Evolutionary conservation across 2,797 vertebrate genomes (phyloP), one percentile per base, ranked within the genome.

Genomic region (Microctenopoma steveboyesi): DNA sequence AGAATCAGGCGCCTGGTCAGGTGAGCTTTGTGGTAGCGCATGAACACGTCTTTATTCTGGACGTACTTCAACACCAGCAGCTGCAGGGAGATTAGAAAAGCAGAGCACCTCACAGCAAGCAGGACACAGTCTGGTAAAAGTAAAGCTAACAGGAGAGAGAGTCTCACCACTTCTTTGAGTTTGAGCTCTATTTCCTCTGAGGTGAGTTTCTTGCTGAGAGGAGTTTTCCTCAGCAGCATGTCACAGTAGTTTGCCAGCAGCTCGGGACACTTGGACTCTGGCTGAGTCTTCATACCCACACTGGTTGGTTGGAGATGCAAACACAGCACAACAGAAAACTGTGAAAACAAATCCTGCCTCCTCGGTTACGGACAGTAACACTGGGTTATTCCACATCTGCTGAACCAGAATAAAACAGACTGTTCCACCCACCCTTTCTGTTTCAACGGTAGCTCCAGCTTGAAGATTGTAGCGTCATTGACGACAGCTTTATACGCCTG

Each of bases 241-340:
- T 99, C 97, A 90, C 97, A 99, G 92, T 99, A 99, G 94, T 99
- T 99, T 39, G 97, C 97, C 87, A 99, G 95, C 84, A 99, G 95
- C 86, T 99, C 97, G 0, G 97, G 97, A 86, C 97, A 99, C 86
- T 98, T 99, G 5, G 97, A 98, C 91, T 99, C 97, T 0, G 97
- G 97, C 84, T 99, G 97, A 69, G 97, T 98, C 94, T 99, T 99
- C 86, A 98, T 92, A 48, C 96, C 97, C 82, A 97, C 96, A 54
- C 97, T 98, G 91, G 15, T 48, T 9, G 15, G 27, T 27, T 4
- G 1, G 1, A 10, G 7, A 64, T 6, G 72, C 33, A 53, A 15
- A 43, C 10, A 69, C 30, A 33, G 4, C 30, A 33, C 30, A 33
- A 33, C 30, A 22, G 22, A 22, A 22, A 22, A 22, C 22, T 22